phyloP scores from a whole-genome alignment of 2,888 invertebrate species.

The Ceraclea dissimilis region DNA sequence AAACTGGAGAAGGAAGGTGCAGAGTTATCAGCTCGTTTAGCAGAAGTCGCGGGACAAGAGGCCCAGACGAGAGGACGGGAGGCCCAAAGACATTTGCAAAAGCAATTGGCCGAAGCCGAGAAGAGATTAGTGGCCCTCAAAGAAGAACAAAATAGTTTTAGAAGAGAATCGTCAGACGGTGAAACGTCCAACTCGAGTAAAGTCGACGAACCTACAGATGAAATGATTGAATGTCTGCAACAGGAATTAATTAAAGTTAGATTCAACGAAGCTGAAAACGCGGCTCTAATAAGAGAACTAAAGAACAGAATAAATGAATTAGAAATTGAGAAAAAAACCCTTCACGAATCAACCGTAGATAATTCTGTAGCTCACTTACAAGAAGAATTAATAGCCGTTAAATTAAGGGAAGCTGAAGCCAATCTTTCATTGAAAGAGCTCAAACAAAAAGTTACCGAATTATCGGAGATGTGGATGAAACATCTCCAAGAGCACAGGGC shows the following conservation, averaged over 20 bases:
- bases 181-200: slow-evolving; percentile 6
- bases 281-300: slow-evolving; percentile 82
- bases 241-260: slow-evolving; percentile 90
- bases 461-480: slow-evolving; percentile 84
- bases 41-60: slow-evolving; percentile 77
- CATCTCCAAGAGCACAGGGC: slow-evolving; percentile 74
- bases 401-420: slow-evolving; percentile 95
- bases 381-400: slow-evolving; percentile 96
- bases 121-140: slow-evolving; percentile 12
- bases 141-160: slow-evolving; percentile 7
- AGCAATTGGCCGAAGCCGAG: slow-evolving; percentile 23
- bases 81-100: slow-evolving; percentile 26
- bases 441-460: slow-evolving; percentile 82
- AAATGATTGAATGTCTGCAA: slow-evolving; percentile 88
- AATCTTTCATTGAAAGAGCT: slow-evolving; percentile 93
- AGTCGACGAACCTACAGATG: slow-evolving; percentile 31
- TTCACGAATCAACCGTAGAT: slow-evolving; percentile 87
- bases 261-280: slow-evolving; percentile 85
- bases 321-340: slow-evolving; percentile 88
- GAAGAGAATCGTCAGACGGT: background rate
- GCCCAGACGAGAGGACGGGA: slow-evolving; percentile 94
- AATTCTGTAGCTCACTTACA: slow-evolving; percentile 94
- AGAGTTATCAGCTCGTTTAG: slow-evolving; percentile 82
- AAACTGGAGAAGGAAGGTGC: slow-evolving; percentile 92
- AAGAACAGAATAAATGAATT: slow-evolving; percentile 80